Conservation (phyloP, 2,888 invertebrate species). For the Drosophila pseudotalamancana region DNA sequence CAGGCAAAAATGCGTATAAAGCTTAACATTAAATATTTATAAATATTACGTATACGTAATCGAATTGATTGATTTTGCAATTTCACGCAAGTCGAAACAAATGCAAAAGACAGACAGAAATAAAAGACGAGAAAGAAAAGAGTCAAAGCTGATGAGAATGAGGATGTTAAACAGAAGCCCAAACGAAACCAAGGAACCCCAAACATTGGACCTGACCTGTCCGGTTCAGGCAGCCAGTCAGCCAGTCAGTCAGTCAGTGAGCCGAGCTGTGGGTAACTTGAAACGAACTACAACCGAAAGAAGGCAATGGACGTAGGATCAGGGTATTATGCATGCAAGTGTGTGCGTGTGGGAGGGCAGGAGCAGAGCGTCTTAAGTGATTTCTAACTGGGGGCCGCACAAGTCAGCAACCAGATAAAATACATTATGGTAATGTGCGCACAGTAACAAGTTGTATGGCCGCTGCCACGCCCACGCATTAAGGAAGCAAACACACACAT, state of each 20-base stretch:
- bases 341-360: background rate
- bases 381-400: constrained; percentile 51
- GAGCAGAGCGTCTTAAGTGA: constrained; percentile 61
- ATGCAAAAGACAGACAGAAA: constrained; percentile 30
- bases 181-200: background rate
- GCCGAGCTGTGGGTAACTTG: constrained; percentile 30
- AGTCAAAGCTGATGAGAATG: constrained; percentile 8
- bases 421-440: constrained; percentile 74
- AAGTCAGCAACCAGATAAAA: constrained; percentile 62
- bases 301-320: background rate
- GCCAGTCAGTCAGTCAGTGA: constrained; percentile 23
- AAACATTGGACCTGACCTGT: constrained; percentile 6
- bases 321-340: constrained; percentile 5
- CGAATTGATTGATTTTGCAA: constrained; percentile 81
- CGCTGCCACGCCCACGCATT: constrained; percentile 44
- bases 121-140: background rate
- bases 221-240: constrained; percentile 4
- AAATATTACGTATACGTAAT: constrained; percentile 79
- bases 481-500: constrained; percentile 13
- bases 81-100: constrained; percentile 72
- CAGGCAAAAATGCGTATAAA: constrained; percentile 50
- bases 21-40: constrained; percentile 80
- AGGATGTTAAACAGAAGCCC: constrained; percentile 12
- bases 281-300: constrained; percentile 15
- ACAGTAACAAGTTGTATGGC: constrained; percentile 63